These are phyloP conservation scores for Brachypteracias leptosomus DNA, from an alignment of 2,113 vertebrate genomes.

Conservation along the genomic window DNA sequence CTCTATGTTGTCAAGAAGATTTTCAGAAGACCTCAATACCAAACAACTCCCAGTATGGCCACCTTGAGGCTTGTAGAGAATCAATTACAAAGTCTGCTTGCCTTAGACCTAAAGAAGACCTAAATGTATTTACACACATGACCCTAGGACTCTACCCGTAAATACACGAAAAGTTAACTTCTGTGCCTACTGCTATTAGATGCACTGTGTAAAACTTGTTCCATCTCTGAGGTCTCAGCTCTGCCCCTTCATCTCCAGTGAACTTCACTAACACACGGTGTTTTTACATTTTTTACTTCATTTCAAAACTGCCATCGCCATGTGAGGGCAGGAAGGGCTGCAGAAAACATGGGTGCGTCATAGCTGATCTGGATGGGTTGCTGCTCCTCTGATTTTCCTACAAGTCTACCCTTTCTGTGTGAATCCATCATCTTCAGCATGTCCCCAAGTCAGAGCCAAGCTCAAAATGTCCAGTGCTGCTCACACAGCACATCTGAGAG, in stretches of 20 bases:
- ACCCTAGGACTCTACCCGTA: background rate
- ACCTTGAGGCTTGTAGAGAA: background rate
- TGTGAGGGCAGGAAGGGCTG: background rate
- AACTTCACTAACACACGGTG: fast-evolving
- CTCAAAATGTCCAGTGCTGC: background rate
- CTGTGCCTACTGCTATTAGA: background rate
- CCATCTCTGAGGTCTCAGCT: background rate
- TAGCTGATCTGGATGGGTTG: background rate
- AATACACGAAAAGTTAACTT: background rate
- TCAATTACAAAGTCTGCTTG: background rate
- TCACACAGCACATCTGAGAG: background rate
- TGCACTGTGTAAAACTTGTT: background rate
- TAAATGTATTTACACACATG: background rate
- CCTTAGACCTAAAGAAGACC: background rate
- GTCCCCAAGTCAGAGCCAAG: background rate
- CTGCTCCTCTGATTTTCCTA: background rate
- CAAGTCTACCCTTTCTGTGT: background rate
- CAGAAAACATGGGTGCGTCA: background rate
- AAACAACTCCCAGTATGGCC: background rate
- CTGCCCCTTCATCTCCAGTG: background rate
- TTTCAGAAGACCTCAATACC: background rate
- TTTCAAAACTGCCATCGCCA: background rate
- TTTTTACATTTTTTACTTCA: background rate
- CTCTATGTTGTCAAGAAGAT: background rate
- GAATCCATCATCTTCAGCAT: background rate